phyloP scores from a whole-genome alignment of 2,888 invertebrate genomes.

The Lagria hirta region DNA sequence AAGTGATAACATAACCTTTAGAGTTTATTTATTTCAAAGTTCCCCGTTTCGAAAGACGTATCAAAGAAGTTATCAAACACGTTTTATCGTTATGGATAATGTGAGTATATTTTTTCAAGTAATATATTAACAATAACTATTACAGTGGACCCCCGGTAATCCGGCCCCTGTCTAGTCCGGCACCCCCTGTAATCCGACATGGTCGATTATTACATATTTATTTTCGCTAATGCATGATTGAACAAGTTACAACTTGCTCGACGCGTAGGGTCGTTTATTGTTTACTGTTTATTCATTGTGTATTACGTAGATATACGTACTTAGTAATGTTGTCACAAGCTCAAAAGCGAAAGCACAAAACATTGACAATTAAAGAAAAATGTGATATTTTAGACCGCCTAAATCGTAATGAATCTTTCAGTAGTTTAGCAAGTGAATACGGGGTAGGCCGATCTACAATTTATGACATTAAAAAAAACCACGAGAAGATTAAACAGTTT shows the following conservation, averaged over 20 bases:
- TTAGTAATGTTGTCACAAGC: conserved; percentile 2
- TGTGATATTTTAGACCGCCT: neutral
- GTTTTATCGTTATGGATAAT: too few species aligned
- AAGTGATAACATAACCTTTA: too few species aligned
- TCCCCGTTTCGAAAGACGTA: too few species aligned
- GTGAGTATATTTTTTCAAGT: too few species aligned
- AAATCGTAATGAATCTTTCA: conserved; percentile 1
- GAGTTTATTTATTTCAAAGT: too few species aligned
- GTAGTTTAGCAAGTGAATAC: conserved; percentile 14
- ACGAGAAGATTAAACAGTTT: conserved; percentile 1
- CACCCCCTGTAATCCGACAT: conserved; percentile 8
- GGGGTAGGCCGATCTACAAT: conserved; percentile 27
- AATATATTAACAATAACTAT: too few species aligned
- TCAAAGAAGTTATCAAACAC: too few species aligned
- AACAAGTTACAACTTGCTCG: too few species aligned
- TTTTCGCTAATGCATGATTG: too few species aligned
- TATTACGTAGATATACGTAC: neutral
- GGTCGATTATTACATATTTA: too few species aligned
- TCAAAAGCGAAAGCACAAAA: conserved; percentile 2
- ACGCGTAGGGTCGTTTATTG: too few species aligned
- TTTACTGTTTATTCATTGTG: too few species aligned
- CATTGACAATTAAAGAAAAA: conserved; percentile 6
- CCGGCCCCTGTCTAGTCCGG: conserved; percentile 8
- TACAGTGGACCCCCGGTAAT: conserved; percentile 7
- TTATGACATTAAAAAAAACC: conserved; percentile 23